These are phyloP conservation scores for Leptobrachium leishanense DNA, from an alignment of 2,113 vertebrate genomes.

Conservation along the genomic window DNA sequence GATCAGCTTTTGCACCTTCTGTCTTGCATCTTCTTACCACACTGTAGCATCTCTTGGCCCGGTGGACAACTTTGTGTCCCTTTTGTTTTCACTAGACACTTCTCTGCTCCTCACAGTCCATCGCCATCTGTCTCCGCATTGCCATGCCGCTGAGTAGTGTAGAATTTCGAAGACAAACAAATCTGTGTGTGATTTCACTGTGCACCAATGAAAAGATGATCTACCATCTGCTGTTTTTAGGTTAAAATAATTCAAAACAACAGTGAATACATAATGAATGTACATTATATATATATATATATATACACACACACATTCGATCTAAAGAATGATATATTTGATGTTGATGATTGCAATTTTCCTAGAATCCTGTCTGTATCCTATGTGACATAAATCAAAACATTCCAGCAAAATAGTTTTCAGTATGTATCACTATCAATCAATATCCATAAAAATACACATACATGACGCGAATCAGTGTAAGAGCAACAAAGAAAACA, in stretches of 20 bases:
- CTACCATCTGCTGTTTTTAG: constrained; percentile 50
- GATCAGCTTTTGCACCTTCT: constrained; percentile 28
- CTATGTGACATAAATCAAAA: no score
- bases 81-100: constrained; percentile 50
- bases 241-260: constrained; percentile 44
- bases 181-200: constrained; percentile 50
- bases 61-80: constrained; percentile 46
- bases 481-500: no score
- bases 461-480: no score
- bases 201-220: constrained; percentile 48
- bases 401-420: no score
- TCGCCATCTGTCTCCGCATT: constrained; percentile 44
- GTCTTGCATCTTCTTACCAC: constrained; percentile 40
- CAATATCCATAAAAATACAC: no score
- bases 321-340: no score
- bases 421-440: no score
- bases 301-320: background rate
- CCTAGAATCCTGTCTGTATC: no score
- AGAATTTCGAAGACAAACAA: constrained; percentile 50
- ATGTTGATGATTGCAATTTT: no score
- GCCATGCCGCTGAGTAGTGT: constrained; percentile 45
- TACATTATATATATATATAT: background rate
- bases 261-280: constrained; percentile 4
- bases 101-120: constrained; percentile 45
- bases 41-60: constrained; percentile 39